Evolutionary conservation across 2,113 vertebrate species (phyloP).

Genomic region (Phalacrocorax brasilianus): DNA sequence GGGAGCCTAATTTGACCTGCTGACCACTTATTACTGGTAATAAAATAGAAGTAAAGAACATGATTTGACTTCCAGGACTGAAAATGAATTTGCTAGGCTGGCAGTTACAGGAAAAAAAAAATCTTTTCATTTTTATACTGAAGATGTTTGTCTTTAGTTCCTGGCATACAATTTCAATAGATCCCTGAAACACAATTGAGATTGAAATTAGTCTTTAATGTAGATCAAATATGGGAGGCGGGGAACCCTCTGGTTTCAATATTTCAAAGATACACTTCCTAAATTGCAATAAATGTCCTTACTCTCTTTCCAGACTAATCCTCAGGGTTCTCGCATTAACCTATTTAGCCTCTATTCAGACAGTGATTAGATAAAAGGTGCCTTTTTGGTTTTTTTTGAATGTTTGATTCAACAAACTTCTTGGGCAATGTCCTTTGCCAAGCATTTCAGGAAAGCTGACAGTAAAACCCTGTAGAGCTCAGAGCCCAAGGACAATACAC

Average conservation of each 20-base stretch:
- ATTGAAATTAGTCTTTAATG: not conserved
- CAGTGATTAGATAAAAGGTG: not conserved
- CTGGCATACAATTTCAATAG: not conserved
- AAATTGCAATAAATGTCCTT: not conserved
- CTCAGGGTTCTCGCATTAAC: not conserved
- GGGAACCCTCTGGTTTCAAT: not conserved
- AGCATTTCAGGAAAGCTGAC: not conserved
- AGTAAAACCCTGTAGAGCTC: not conserved
- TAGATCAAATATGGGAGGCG: not conserved
- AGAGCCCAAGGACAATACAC: not conserved
- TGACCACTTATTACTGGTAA: not conserved
- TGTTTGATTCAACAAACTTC: not conserved
- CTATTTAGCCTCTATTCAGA: not conserved
- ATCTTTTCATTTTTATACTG: not conserved
- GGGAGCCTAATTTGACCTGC: not conserved
- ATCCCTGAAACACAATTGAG: not conserved
- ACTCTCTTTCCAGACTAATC: not conserved
- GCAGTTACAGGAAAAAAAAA: not conserved
- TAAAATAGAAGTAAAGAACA: slow-evolving; percentile 11
- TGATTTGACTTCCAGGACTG: not conserved
- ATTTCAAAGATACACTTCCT: not conserved
- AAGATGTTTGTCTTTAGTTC: not conserved
- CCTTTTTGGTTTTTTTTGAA: not conserved
- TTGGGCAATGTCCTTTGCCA: not conserved
- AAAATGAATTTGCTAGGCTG: not conserved